Base-by-base conservation (phyloP, 2,888 invertebrate genomes). In the Linyphia triangularis region DNA sequence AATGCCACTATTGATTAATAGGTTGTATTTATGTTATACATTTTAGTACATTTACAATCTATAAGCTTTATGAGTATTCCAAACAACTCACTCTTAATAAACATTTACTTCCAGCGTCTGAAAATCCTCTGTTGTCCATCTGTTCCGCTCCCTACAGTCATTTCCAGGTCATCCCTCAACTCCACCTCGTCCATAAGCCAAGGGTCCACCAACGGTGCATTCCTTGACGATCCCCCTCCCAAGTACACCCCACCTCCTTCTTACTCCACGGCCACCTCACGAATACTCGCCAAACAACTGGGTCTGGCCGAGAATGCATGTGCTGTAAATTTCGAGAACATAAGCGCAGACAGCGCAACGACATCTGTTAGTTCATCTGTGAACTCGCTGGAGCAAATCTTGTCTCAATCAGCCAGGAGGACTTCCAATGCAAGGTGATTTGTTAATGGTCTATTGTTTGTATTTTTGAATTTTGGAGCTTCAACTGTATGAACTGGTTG, bases 201-300 rank as follows among this genome's bases (percentile, higher is more conserved):
- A 7, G 90, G 90, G 13, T 82, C 82, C 2, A 83, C 90, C 16
- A 90, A 89, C 65, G 61, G 78, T 37, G 88, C 65, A 28, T 90
- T 85, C 59, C 59, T 85, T 0, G 90, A 90, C 24, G 97, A 97
- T 93, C 96, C 97, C 1, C 97, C 97, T 3, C 97, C 97, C 73
- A 97, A 97, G 93, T 97, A 98, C 93, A 97, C 97, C 0, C 97
- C 98, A 0, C 98, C 98, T 1, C 97, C 97, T 0, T 97, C 97
- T 0, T 97, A 97, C 92, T 96, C 97, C 37, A 97, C 97, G 4
- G 97, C 97, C 0, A 97, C 97, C 0, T 97, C 97, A 2, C 83
- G 91, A 24, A 90, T 90, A 75, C 33, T 91, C 9, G 86, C 90
- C n/a, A 91, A 90, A 40, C 89, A 88, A 10, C n/a, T 88, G 19